Evolutionary conservation across 1,140 invertebrate genomes (phyloP).

Genomic region (Meteorus sp.): DNA sequence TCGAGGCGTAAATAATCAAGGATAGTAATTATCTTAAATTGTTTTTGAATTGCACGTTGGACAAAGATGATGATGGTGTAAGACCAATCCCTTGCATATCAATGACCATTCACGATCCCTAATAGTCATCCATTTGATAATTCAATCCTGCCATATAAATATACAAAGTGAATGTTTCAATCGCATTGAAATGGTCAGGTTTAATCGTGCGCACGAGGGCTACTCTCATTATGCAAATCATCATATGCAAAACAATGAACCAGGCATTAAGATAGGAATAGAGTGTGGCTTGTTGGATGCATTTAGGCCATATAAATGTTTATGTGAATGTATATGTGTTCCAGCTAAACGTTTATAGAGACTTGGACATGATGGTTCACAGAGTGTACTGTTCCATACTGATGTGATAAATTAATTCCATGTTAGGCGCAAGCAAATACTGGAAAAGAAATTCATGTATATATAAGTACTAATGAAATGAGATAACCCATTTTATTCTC

Average conservation of each 20-base stretch:
- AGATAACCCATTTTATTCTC: neutral
- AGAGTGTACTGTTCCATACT: neutral
- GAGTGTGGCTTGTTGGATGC: neutral
- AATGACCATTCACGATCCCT: slow-evolving; percentile 25
- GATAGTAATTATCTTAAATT: slow-evolving; percentile 29
- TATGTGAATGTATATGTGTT: neutral
- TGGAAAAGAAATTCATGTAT: slow-evolving; percentile 18
- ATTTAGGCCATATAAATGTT: neutral
- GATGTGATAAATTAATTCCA: slow-evolving; percentile 14
- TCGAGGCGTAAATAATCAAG: slow-evolving; percentile 23
- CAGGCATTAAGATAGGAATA: neutral
- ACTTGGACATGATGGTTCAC: neutral
- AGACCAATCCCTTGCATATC: slow-evolving; percentile 21
- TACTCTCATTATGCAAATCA: slow-evolving; percentile 15
- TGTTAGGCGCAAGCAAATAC: slow-evolving; percentile 26
- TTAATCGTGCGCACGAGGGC: slow-evolving; percentile 12
- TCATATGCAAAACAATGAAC: slow-evolving; percentile 1
- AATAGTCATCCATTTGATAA: neutral
- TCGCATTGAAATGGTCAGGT: slow-evolving; percentile 4
- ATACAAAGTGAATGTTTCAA: slow-evolving; percentile 3
- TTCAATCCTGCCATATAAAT: neutral
- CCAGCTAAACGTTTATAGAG: neutral
- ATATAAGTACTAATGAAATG: neutral
- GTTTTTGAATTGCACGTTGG: slow-evolving; percentile 28
- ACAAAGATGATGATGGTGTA: slow-evolving; percentile 11